Conservation (phyloP, 2,888 invertebrate species). For the Dorcus hopei region DNA sequence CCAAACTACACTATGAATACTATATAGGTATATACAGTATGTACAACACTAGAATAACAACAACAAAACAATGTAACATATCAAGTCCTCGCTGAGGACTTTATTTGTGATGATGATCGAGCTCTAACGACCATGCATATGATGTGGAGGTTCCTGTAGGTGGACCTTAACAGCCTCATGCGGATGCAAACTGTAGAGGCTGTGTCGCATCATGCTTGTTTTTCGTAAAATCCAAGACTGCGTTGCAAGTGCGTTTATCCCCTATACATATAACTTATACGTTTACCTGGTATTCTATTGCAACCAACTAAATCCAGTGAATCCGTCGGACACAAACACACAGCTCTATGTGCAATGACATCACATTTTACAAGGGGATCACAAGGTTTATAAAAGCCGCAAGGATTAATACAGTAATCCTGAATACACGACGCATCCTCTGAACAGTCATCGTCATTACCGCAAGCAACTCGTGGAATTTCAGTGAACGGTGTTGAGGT, state of each 20-base stretch:
- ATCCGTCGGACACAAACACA: slow-evolving; percentile 58
- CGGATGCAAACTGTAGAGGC: slow-evolving; percentile 34
- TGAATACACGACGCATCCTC: slow-evolving; percentile 51
- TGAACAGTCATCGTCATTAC: slow-evolving; percentile 41
- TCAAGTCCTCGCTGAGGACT: slow-evolving; percentile 34
- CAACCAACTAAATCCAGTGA: slow-evolving; percentile 51
- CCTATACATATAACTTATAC: slow-evolving; percentile 20
- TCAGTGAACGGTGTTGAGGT: not conserved
- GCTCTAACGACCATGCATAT: slow-evolving; percentile 33
- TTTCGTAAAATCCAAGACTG: slow-evolving; percentile 26
- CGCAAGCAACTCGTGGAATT: slow-evolving; percentile 1
- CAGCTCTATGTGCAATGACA: slow-evolving; percentile 53
- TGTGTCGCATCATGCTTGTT: slow-evolving; percentile 34
- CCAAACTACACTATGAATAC: slow-evolving; percentile 18
- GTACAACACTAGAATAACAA: slow-evolving; percentile 23
- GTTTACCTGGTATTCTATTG: slow-evolving; percentile 62
- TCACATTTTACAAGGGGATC: slow-evolving; percentile 50
- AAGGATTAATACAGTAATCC: slow-evolving; percentile 54
- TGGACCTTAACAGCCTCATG: slow-evolving; percentile 38
- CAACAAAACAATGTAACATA: slow-evolving; percentile 20
- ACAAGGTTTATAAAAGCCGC: slow-evolving; percentile 54
- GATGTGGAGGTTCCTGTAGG: slow-evolving; percentile 38
- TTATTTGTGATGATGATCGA: slow-evolving; percentile 30
- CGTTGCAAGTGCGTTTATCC: slow-evolving; percentile 18
- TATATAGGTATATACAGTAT: slow-evolving; percentile 26